A percentile compares a stretch with the other conserved stretches of the same genome.
Evolutionary conservation across 2,113 vertebrate species (phyloP).

Genomic region (Edolisoma coerulescens): DNA sequence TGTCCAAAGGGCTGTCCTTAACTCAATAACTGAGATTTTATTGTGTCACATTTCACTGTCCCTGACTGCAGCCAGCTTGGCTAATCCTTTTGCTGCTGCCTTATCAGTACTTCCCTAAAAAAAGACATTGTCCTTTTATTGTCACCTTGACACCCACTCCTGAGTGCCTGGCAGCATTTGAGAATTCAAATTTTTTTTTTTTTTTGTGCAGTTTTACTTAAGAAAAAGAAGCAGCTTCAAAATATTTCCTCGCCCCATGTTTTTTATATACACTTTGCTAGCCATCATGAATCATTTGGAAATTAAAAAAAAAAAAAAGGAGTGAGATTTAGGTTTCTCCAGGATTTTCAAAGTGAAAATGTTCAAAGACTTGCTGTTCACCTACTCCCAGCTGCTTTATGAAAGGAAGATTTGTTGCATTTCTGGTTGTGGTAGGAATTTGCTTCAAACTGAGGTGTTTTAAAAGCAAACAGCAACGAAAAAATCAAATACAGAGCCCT

Average conservation of each 20-base stretch:
- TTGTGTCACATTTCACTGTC: constrained; percentile 59
- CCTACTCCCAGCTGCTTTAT: background rate
- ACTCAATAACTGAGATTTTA: constrained; percentile 63
- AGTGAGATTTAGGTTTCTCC: background rate
- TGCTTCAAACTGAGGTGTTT: background rate
- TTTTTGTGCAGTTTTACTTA: background rate
- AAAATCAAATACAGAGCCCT: background rate
- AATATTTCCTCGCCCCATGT: background rate
- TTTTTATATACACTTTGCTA: background rate
- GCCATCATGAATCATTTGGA: background rate
- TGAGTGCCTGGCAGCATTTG: accelerated
- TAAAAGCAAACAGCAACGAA: background rate
- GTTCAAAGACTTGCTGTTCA: background rate
- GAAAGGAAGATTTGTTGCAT: background rate
- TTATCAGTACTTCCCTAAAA: constrained; percentile 34
- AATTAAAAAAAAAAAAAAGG: background rate
- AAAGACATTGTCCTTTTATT: background rate
- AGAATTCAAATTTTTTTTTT: background rate
- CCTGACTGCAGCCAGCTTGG: constrained; percentile 46
- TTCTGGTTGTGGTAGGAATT: background rate
- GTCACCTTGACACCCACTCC: background rate
- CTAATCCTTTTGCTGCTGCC: constrained; percentile 61
- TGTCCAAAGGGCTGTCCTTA: constrained; percentile 68
- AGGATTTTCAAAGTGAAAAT: background rate
- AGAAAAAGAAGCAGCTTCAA: background rate